phyloP scores from a whole-genome alignment of 2,797 vertebrate genomes.

The Heliangelus exortis region DNA sequence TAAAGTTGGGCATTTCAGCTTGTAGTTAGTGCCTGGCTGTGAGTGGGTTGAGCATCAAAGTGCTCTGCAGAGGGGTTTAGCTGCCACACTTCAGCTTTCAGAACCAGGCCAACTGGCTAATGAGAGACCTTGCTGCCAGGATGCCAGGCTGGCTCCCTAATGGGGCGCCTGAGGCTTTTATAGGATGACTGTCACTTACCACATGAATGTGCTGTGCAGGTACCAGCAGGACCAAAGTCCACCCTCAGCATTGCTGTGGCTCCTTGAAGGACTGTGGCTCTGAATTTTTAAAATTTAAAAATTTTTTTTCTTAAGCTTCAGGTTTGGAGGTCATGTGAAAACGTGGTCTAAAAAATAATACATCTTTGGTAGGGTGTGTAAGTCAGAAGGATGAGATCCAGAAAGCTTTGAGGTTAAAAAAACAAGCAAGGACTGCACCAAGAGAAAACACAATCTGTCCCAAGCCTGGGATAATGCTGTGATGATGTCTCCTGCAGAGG shows the following conservation, averaged over 20 bases:
- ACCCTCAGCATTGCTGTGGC: neutral
- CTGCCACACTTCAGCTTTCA: neutral
- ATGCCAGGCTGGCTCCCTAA: neutral
- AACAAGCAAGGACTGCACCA: neutral
- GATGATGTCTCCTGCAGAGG: accelerated
- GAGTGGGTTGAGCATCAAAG: neutral
- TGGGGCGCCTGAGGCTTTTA: neutral
- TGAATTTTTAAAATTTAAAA: neutral
- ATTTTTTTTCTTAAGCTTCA: neutral
- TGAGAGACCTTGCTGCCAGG: accelerated
- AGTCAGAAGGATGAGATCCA: neutral
- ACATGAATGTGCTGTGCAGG: neutral
- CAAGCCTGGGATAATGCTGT: neutral
- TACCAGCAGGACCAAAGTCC: neutral
- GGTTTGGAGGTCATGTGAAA: neutral
- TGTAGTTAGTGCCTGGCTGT: neutral
- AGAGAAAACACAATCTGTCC: neutral
- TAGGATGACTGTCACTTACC: neutral
- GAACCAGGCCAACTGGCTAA: neutral
- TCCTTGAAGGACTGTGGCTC: accelerated
- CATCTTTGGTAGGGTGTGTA: accelerated
- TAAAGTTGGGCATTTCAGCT: neutral
- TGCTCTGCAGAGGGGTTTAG: neutral
- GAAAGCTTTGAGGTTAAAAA: neutral
- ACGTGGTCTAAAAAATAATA: neutral